Percentiles rank a stretch among this genome's conserved stretches.
phyloP scores from a whole-genome alignment of 2,888 invertebrate species.

The Acanthopleura granulata region DNA sequence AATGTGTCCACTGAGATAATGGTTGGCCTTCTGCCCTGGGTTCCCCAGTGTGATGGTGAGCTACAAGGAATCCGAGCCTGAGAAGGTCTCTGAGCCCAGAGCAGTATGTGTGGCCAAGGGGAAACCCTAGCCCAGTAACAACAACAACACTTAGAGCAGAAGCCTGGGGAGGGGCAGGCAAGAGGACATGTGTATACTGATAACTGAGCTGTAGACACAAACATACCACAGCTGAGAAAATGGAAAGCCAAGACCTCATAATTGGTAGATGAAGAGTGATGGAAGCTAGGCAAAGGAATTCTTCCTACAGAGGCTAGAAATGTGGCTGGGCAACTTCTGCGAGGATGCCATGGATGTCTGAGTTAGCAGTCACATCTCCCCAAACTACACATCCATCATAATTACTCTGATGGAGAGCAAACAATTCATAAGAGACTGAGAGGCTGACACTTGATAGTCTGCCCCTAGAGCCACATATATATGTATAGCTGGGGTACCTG shows the following conservation, averaged over 20 bases:
- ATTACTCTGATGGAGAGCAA: not conserved
- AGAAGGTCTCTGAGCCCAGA: not conserved
- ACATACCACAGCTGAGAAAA: constrained; percentile 20
- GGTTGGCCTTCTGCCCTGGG: too few relatives aligned
- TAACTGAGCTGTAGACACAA: constrained; percentile 7
- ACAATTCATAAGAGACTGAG: not conserved
- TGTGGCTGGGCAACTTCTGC: too few relatives aligned
- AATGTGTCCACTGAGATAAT: too few relatives aligned
- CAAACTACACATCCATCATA: constrained; percentile 6
- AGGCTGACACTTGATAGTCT: too few relatives aligned
- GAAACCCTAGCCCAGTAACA: constrained; percentile 3
- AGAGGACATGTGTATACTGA: not conserved
- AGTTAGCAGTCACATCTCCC: too few relatives aligned
- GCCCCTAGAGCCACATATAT: too few relatives aligned
- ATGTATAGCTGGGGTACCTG: too few relatives aligned
- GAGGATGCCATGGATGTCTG: too few relatives aligned
- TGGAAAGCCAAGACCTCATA: not conserved
- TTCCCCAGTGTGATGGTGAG: too few relatives aligned
- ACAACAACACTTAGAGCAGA: not conserved
- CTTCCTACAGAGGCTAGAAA: not conserved
- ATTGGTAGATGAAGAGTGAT: constrained; percentile 8
- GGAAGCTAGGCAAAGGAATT: not conserved
- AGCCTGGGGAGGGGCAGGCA: not conserved
- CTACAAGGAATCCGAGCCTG: too few relatives aligned
- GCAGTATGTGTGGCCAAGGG: constrained; percentile 8